Evolutionary conservation across 2,888 invertebrate genomes (phyloP).

Genomic region (Myopa tessellatipennis): DNA sequence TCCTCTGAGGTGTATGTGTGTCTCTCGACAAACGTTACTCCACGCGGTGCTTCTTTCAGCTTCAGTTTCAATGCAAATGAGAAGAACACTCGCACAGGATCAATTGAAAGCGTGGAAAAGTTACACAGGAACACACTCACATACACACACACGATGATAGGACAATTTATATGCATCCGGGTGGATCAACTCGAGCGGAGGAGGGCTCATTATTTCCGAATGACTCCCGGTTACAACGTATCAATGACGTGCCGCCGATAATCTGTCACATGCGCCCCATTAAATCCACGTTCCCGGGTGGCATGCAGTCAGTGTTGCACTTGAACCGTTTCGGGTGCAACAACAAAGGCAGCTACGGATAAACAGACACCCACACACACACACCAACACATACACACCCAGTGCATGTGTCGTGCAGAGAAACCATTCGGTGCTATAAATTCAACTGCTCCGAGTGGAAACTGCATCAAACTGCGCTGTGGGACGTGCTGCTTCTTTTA

Average conservation of each 20-base stretch:
- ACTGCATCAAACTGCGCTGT: slow-evolving; percentile 5
- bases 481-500: not conserved
- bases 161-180: not conserved
- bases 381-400: not conserved
- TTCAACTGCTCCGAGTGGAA: slow-evolving; percentile 15
- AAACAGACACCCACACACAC: not conserved
- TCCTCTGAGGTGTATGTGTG: too few relatives aligned
- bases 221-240: slow-evolving; percentile 7
- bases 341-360: not conserved
- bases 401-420: not conserved
- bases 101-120: slow-evolving; percentile 5
- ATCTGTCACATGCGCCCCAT: slow-evolving; percentile 16
- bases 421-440: slow-evolving; percentile 15
- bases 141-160: not conserved
- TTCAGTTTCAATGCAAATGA: slow-evolving; percentile 21
- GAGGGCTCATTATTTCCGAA: slow-evolving; percentile 5
- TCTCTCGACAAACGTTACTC: not conserved
- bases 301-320: not conserved
- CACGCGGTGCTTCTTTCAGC: slow-evolving; percentile 8
- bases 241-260: not conserved
- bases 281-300: not conserved
- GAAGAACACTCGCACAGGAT: slow-evolving; percentile 11
- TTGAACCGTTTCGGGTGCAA: not conserved
- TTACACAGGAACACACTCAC: not conserved
- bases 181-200: not conserved